Conservation (phyloP, 64 coral and sea anemone genomes). For the Montipora capricornis region DNA sequence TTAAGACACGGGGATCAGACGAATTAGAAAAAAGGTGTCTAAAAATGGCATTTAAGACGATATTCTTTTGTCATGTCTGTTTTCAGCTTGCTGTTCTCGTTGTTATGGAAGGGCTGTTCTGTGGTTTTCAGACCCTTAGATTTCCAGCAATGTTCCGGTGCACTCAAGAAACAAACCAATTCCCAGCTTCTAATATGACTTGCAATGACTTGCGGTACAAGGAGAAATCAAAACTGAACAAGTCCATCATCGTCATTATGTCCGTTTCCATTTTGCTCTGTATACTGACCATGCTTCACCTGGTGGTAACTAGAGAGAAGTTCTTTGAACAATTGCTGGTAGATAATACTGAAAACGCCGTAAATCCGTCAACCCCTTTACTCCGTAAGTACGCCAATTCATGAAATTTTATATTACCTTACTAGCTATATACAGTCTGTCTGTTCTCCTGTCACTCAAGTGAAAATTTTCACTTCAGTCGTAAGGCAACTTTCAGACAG, state of each 20-base stretch:
- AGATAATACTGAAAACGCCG: too few species aligned
- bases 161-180: background rate
- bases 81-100: background rate
- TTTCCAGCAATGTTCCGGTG: background rate
- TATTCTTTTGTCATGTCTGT: background rate
- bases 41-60: background rate
- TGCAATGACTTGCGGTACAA: constrained; percentile 22
- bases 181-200: background rate
- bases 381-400: background rate
- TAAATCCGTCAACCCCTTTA: too few species aligned
- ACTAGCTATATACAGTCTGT: background rate
- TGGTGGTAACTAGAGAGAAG: background rate
- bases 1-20: background rate
- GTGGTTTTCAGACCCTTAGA: background rate
- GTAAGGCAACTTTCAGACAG: background rate
- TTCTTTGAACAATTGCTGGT: background rate
- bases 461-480: background rate
- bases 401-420: background rate
- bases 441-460: background rate
- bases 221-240: constrained; percentile 22
- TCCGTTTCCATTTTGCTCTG: background rate
- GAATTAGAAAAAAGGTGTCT: background rate
- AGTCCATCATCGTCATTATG: background rate
- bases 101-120: constrained; percentile 30
- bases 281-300: background rate